Evolutionary conservation across 2,888 invertebrate species (phyloP).

Genomic region (Philonicus albiceps): DNA sequence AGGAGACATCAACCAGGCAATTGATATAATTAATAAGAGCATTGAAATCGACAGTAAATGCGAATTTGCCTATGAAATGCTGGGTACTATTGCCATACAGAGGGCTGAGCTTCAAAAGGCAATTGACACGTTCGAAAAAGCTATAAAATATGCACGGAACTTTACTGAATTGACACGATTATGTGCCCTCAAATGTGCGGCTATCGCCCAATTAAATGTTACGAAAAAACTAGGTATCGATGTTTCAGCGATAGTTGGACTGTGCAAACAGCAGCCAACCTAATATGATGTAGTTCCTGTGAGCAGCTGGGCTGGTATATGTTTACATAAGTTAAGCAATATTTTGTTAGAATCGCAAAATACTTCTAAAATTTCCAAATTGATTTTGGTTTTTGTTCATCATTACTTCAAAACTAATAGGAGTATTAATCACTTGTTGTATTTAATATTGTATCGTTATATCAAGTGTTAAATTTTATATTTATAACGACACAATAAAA

Average conservation of each 20-base stretch:
- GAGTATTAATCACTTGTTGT: too few species aligned
- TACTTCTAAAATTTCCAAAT: background rate
- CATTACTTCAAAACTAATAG: background rate
- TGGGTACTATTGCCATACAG: conserved; percentile 95
- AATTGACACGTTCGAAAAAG: conserved; percentile 86
- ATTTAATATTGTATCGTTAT: too few species aligned
- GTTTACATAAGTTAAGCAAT: background rate
- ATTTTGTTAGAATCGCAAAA: background rate
- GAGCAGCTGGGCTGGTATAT: background rate
- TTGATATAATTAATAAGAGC: conserved; percentile 80
- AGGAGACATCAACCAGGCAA: conserved; percentile 81
- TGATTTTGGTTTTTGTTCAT: background rate
- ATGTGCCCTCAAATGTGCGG: conserved; percentile 88
- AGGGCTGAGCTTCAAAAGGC: conserved; percentile 81
- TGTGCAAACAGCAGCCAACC: background rate
- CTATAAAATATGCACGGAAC: conserved; percentile 84
- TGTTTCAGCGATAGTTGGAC: conserved; percentile 53
- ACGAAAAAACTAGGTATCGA: conserved; percentile 77
- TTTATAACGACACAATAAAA: too few species aligned
- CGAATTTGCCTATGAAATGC: conserved; percentile 93
- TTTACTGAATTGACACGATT: conserved; percentile 90
- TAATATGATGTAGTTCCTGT: background rate
- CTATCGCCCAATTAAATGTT: conserved; percentile 85
- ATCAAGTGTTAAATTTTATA: too few species aligned
- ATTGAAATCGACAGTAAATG: conserved; percentile 90